Base-by-base conservation (phyloP, 2,888 invertebrate species). In the Apodemia zela region DNA sequence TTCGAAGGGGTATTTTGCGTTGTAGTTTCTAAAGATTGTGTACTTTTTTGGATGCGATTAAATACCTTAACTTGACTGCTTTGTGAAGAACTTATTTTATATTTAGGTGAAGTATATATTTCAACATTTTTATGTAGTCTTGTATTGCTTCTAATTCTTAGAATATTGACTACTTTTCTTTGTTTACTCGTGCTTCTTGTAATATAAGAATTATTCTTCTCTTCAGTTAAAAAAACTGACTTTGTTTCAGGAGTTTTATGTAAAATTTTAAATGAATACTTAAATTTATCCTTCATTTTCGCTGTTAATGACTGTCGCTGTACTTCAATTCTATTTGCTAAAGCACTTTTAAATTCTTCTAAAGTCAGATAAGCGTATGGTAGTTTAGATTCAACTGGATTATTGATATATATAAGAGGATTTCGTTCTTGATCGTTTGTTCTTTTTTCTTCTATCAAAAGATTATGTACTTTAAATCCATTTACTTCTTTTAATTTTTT, bases 361-460 rank as follows among this genome's bases (percentile, higher is more conserved):
- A 80, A 35, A 6, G 80, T 75, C 11, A 89, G 62, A 68, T 73
- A 89, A 0, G 89, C 72, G 4, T 84, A 74, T 0, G 89, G 84
- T 63, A 86, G 60, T 67, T 78, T 77, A 0, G 88, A 77, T 77
- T 90, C 90, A 0, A 90, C 78, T 0, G 90, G 90, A 62, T 90
- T 90, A 59, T 79, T 79, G 42, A 90, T 83, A 60, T 89, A 90
- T 47, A 90, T 79, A 0, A 83, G 64, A 8, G 82, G 74, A 13
- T 75, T 72, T 3, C 67, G 59, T 11, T 17, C 18, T 6, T 29
- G 15, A 0, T 60, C 62, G 3, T 67, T 66, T 57, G 67, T 65
- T 5, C 62, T 17, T 15, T 51, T 71, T 65, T 75, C 73, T 69
- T 76, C 79, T 13, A 87, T 68, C 17, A 74, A 54, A 1, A 89